Evolutionary conservation across 2,888 invertebrate genomes (phyloP).

Genomic region (Trachelus tabidus): DNA sequence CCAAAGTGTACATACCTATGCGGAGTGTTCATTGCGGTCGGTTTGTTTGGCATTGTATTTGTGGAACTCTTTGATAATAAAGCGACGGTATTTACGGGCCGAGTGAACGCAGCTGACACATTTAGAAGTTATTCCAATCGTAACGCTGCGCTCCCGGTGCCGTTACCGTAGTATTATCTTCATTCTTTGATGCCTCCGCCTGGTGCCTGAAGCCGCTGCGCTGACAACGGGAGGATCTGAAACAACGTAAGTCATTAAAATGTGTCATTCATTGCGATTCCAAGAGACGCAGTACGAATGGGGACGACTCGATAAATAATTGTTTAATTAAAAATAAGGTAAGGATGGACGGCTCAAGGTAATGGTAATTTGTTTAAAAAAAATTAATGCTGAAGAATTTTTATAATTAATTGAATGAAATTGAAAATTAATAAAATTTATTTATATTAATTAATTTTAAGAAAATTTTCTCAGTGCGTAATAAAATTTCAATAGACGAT

Average conservation of each 20-base stretch:
- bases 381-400: no score
- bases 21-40: not conserved
- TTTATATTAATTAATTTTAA: no score
- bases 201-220: not conserved
- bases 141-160: constrained; percentile 11
- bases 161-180: constrained; percentile 2
- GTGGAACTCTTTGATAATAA: constrained; percentile 19
- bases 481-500: not conserved
- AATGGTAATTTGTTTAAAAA: no score
- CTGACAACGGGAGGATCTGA: not conserved
- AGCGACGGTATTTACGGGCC: constrained; percentile 21
- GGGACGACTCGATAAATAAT: not conserved
- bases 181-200: constrained; percentile 10
- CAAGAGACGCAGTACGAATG: not conserved
- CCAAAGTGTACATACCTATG: not conserved
- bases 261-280: not conserved
- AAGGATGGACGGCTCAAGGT: no score
- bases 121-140: constrained; percentile 23
- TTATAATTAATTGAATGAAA: no score
- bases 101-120: constrained; percentile 21
- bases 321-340: no score
- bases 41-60: constrained; percentile 1
- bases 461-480: not conserved
- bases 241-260: not conserved
- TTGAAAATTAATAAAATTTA: no score